Evolutionary conservation across 1,140 invertebrate genomes (phyloP).

Genomic region (Tribolium castaneum): DNA sequence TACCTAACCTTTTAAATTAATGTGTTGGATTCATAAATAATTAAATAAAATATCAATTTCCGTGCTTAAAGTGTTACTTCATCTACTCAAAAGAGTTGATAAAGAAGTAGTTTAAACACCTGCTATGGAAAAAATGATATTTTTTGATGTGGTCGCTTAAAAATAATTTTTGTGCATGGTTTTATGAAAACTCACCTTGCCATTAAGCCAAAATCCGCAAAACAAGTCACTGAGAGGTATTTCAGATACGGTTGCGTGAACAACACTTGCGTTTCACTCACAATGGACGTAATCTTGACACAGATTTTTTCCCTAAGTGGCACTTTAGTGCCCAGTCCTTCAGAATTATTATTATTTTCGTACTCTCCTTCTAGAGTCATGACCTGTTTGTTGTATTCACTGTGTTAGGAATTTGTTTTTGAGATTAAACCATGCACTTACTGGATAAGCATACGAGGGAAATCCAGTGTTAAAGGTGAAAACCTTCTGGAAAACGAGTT

Average conservation of each 20-base stretch:
- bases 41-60: too few relatives aligned
- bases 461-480: constrained; percentile 73
- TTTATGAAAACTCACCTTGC: constrained; percentile 64
- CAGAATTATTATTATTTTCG: constrained; percentile 50
- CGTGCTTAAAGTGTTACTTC: too few relatives aligned
- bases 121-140: too few relatives aligned
- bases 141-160: too few relatives aligned
- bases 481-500: constrained; percentile 71
- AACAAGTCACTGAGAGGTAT: constrained; percentile 66
- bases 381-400: constrained; percentile 43
- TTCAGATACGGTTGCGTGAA: constrained; percentile 67
- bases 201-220: constrained; percentile 70
- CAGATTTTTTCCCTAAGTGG: constrained; percentile 11
- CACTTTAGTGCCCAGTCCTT: neutral
- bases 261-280: constrained; percentile 48
- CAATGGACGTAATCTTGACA: constrained; percentile 16
- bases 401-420: neutral
- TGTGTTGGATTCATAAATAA: too few relatives aligned
- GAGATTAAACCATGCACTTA: constrained; percentile 60
- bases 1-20: too few relatives aligned
- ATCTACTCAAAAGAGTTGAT: too few relatives aligned
- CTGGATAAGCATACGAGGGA: constrained; percentile 72
- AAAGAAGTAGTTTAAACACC: too few relatives aligned
- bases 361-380: constrained; percentile 47
- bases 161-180: too few relatives aligned